phyloP scores from a whole-genome alignment of 2,797 vertebrate species.

The Trichosurus vulpecula region DNA sequence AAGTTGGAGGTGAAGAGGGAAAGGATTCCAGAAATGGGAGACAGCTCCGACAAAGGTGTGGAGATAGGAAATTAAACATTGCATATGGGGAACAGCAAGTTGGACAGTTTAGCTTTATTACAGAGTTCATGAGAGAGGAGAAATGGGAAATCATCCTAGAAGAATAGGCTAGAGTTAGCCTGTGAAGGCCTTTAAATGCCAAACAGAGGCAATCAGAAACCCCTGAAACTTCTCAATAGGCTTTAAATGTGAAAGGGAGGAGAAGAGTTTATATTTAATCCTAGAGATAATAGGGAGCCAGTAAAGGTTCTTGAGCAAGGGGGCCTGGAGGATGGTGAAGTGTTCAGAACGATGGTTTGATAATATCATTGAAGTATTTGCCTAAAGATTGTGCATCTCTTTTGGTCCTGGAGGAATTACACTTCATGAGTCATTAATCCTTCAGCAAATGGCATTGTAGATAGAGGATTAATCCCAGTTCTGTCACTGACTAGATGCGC shows the following conservation, averaged over 20 bases:
- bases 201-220: not conserved
- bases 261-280: not conserved
- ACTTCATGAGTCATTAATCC: not conserved
- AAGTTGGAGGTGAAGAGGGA: not conserved
- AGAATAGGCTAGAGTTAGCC: not conserved
- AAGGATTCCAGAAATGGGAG: not conserved
- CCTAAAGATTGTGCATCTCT: not conserved
- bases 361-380: not conserved
- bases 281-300: not conserved
- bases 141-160: not conserved
- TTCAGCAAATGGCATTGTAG: not conserved
- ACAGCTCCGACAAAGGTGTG: not conserved
- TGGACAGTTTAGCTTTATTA: not conserved
- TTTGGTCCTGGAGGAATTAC: not conserved
- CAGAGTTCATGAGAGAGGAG: not conserved
- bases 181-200: not conserved
- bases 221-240: not conserved
- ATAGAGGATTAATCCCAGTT: not conserved
- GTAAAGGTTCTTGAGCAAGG: not conserved
- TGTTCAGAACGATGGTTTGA: not conserved
- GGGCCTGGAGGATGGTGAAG: not conserved
- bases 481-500: not conserved
- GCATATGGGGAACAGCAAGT: not conserved
- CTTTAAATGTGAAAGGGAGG: not conserved
- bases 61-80: not conserved